Percentiles rank a stretch among this genome's conserved stretches.
phyloP scores from a whole-genome alignment of 2,113 vertebrate genomes.

The Lepus americanus region DNA sequence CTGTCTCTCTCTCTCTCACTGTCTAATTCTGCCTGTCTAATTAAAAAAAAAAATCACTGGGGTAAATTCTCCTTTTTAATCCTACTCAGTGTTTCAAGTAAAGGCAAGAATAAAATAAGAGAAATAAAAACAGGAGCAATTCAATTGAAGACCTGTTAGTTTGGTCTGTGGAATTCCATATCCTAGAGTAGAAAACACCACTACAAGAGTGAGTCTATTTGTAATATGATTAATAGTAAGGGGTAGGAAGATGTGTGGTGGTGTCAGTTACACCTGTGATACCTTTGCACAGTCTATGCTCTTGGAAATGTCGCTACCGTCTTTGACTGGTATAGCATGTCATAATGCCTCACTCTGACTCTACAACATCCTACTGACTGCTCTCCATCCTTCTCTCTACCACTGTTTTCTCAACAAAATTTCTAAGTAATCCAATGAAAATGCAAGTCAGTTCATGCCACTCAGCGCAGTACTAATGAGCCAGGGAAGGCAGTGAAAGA shows the following conservation, averaged over 20 bases:
- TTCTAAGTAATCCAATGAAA: not conserved
- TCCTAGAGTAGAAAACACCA: not conserved
- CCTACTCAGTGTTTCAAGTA: not conserved
- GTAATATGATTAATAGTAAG: not conserved
- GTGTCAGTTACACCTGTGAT: not conserved
- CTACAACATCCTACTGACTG: not conserved
- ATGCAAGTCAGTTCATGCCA: not conserved
- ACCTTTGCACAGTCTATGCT: not conserved
- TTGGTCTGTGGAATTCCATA: not conserved
- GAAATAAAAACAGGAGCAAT: not conserved
- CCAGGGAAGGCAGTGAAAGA: too few relatives aligned
- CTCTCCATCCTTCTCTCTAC: rapidly evolving
- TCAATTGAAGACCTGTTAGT: not conserved
- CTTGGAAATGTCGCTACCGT: rapidly evolving
- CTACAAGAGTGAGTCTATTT: not conserved
- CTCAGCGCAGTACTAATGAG: not conserved
- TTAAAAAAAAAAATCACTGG: too few relatives aligned
- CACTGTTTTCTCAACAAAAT: not conserved
- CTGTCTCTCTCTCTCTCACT: too few relatives aligned
- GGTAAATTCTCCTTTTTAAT: not conserved
- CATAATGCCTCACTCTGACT: too few relatives aligned
- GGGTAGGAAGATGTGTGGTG: too few relatives aligned
- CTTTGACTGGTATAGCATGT: not conserved
- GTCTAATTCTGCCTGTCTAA: too few relatives aligned
- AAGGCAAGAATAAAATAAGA: not conserved